phyloP scores from a whole-genome alignment of 2,113 vertebrate genomes.

The Butorides virescens region DNA sequence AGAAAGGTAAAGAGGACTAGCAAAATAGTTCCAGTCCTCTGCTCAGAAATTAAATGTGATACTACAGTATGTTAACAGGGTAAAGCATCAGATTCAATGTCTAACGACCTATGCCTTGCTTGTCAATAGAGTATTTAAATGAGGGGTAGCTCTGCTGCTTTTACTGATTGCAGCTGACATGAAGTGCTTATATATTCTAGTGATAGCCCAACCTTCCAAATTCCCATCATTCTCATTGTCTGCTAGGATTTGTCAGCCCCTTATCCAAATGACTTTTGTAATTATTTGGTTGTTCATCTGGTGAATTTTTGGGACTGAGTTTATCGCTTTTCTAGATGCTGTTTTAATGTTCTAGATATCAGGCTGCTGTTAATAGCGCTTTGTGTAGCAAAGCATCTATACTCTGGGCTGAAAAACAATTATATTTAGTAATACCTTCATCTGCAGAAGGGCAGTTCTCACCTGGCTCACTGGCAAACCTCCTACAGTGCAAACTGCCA shows the following conservation, averaged over 20 bases:
- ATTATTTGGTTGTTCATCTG: neutral
- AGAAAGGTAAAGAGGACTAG: neutral
- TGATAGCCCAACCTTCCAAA: neutral
- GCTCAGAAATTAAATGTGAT: neutral
- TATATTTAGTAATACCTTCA: neutral
- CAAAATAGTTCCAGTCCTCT: neutral
- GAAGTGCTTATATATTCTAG: neutral
- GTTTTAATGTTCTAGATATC: neutral
- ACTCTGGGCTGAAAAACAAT: neutral
- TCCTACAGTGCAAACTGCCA: neutral
- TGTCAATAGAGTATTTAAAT: neutral
- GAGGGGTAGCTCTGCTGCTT: neutral
- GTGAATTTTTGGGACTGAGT: neutral
- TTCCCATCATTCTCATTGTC: neutral
- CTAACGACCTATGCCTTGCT: neutral
- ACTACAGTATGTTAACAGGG: neutral
- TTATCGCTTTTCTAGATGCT: neutral
- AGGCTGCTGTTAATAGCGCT: neutral
- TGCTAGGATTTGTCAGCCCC: neutral
- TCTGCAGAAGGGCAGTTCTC: neutral
- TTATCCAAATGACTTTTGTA: neutral
- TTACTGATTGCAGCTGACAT: neutral
- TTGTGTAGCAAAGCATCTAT: neutral
- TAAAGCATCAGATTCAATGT: neutral
- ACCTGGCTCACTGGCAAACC: neutral